Conservation (phyloP, 2,113 vertebrate genomes). For the human region GRCh38 chr21:35208001-35208500, state of each 20-base stretch:
- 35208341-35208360: not conserved
- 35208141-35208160: constrained; percentile 62
- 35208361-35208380: not conserved
- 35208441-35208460: constrained; percentile 23
- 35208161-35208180: not conserved
- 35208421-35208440: not conserved
- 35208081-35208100: not conserved
- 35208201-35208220: constrained; percentile 51
- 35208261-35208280: constrained; percentile 65
- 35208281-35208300: constrained; percentile 56
- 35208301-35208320: constrained; percentile 21
- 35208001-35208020: not conserved
- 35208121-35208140: constrained; percentile 54
- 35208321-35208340: constrained; percentile 32
- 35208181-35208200: constrained; percentile 66
- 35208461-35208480: not conserved
- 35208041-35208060: not conserved
- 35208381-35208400: not conserved
- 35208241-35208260: constrained; percentile 68
- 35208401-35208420: not conserved
- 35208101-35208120: not conserved
- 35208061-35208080: not conserved
- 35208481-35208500: not conserved
- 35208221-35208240: constrained; percentile 69
- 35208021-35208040: not conserved